Base-by-base conservation (phyloP, 2,888 invertebrate species). In the Blastobasis lacticolella region DNA sequence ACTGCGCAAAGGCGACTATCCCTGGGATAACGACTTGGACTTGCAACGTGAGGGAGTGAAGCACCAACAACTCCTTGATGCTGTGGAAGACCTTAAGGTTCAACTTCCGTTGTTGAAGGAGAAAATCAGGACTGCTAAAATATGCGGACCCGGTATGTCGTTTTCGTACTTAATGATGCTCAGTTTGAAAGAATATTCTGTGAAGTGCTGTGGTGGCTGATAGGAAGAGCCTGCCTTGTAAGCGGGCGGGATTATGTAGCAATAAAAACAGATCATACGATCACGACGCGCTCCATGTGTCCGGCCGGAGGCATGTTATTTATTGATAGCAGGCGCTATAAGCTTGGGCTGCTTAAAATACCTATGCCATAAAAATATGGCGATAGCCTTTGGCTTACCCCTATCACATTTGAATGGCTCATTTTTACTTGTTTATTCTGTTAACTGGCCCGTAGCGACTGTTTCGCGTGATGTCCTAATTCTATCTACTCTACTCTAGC, bases 81-180 rank as follows among this genome's bases (percentile, higher is more conserved):
- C 81, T 9, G 80, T 86, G 10, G 84, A 86, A 23, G 63, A 75
- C 4, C 55, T 89, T 53, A 75, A 73, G 50, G 75, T 73, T 53
- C 81, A 88, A 58, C 55, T 89, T 48, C 87, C 88, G 2, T 57
- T 78, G 37, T 58, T 88, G 45, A 83, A 81, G 57, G 85, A 89
- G 1, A 84, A 80, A 62, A 82, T 89, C 10, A 86, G 77, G 64
- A 84, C 75, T 54, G 89, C 88, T 4, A 88, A 85, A 69, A 70
- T 81, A 37, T 89, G 89, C 56, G 89, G 89, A 4, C 70, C 79
- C 50, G 89, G 89, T 89, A 53, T 66, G 60, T 50, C 1, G n/a
- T n/a, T 4, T 23, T 40, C 40, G 51, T 49, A 40, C 49, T 7
- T n/a, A 5, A 37, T 45, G 10, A 37, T n/a, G 37, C 3, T 45